These are phyloP conservation scores for Mustela nigripes DNA, from an alignment of 2,113 vertebrate species.

Conservation along the genomic window DNA sequence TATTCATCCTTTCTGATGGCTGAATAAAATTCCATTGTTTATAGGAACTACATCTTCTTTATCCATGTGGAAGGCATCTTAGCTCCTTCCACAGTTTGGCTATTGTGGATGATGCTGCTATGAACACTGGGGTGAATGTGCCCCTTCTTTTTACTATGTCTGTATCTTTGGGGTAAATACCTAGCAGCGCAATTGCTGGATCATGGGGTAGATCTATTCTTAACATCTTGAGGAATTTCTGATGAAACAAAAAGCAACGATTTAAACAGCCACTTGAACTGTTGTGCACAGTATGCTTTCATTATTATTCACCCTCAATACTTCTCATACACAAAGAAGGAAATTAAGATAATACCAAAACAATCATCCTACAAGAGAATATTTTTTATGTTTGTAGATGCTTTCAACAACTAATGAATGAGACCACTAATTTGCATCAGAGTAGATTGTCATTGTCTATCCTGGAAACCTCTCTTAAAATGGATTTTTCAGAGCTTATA, in stretches of 20 bases:
- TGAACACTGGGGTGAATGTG: too few species aligned
- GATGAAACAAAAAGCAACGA: conserved; percentile 35
- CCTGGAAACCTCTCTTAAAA: conserved; percentile 38
- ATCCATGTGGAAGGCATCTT: too few species aligned
- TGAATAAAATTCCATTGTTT: too few species aligned
- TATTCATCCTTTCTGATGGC: too few species aligned
- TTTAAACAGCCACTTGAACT: conserved; percentile 54
- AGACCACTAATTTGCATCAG: conserved; percentile 49
- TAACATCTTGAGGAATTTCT: not conserved
- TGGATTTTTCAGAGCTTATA: conserved; percentile 11
- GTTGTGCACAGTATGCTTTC: conserved; percentile 63
- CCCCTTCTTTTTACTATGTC: too few species aligned
- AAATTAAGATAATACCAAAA: conserved; percentile 65
- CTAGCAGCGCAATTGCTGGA: too few species aligned
- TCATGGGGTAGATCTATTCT: too few species aligned
- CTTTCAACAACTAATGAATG: conserved; percentile 55
- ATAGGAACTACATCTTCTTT: too few species aligned
- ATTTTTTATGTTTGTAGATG: conserved; percentile 59
- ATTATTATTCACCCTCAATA: conserved; percentile 13
- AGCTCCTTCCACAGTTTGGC: too few species aligned
- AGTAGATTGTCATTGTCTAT: conserved; percentile 28
- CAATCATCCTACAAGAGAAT: conserved; percentile 44
- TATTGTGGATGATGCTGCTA: too few species aligned
- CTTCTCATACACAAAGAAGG: conserved; percentile 39
- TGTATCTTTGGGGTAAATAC: too few species aligned